Percentiles rank a stretch among this genome's conserved stretches.
Conservation (phyloP, 2,797 vertebrate genomes). For the Ctenosaura bakeri region DNA sequence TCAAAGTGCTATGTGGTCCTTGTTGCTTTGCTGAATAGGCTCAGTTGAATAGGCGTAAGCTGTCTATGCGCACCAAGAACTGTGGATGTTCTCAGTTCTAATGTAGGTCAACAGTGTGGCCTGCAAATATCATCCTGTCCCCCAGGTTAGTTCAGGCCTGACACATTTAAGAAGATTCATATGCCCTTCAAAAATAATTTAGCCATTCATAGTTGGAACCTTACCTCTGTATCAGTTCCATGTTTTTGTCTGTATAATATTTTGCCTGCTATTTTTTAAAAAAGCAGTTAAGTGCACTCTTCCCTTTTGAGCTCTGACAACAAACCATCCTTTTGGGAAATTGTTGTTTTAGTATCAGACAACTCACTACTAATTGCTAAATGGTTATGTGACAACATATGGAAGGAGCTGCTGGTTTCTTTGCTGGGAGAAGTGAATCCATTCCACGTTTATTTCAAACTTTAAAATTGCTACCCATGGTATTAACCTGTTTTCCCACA, state of each 20-base stretch:
- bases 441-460: no score
- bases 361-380: constrained; percentile 3
- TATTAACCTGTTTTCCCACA: no score
- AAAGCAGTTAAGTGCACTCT: not conserved
- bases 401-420: not conserved
- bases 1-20: no score
- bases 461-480: no score
- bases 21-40: not conserved
- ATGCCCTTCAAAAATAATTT: not conserved
- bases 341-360: not conserved
- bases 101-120: not conserved
- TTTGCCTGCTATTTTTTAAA: not conserved
- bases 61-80: not conserved
- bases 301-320: not conserved
- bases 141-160: not conserved
- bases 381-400: not conserved
- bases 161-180: not conserved
- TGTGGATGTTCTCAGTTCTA: no score
- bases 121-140: no score
- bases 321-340: constrained; percentile 19
- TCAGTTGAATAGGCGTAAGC: not conserved
- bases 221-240: not conserved
- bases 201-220: not conserved
- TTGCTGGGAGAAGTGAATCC: no score
- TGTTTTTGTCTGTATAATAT: constrained; percentile 13